phyloP scores from a whole-genome alignment of 2,113 vertebrate species.

The Sorex fumeus region DNA sequence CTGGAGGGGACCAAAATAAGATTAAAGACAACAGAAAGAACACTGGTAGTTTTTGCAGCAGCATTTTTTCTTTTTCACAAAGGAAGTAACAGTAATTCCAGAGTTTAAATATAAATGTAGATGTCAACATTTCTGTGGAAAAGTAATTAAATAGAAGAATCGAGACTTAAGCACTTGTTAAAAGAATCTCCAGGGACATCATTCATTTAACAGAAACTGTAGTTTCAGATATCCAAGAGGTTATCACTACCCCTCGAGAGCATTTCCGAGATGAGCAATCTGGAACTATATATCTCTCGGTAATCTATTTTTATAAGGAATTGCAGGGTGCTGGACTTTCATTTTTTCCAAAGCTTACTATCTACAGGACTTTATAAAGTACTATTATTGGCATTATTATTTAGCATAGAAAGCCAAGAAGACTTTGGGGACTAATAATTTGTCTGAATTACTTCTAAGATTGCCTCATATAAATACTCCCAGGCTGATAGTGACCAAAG shows the following conservation, averaged over 20 bases:
- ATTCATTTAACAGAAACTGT: slow-evolving; percentile 39
- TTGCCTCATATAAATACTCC: not conserved
- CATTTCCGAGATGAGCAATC: slow-evolving; percentile 9
- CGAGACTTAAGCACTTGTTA: slow-evolving; percentile 24
- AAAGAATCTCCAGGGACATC: not conserved
- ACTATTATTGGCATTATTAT: not conserved
- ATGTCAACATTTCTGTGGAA: not conserved
- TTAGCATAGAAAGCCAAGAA: slow-evolving; percentile 20
- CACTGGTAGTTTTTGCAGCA: not conserved
- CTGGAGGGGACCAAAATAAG: not conserved
- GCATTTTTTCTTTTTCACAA: not conserved
- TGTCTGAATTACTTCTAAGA: slow-evolving; percentile 40
- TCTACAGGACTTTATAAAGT: slow-evolving; percentile 42
- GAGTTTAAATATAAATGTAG: slow-evolving; percentile 29
- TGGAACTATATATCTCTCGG: not conserved
- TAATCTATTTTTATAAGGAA: slow-evolving; percentile 37
- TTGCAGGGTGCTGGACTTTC: not conserved
- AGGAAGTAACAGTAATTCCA: not conserved
- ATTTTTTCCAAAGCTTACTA: slow-evolving; percentile 41
- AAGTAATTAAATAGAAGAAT: slow-evolving; percentile 28
- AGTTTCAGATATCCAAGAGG: not conserved
- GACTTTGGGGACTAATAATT: slow-evolving; percentile 40
- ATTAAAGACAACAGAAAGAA: slow-evolving; percentile 20
- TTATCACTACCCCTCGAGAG: not conserved
- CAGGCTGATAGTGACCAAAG: slow-evolving; percentile 28